Evolutionary conservation across 2,888 invertebrate species (phyloP).

Genomic region (Cephus pygmeus): DNA sequence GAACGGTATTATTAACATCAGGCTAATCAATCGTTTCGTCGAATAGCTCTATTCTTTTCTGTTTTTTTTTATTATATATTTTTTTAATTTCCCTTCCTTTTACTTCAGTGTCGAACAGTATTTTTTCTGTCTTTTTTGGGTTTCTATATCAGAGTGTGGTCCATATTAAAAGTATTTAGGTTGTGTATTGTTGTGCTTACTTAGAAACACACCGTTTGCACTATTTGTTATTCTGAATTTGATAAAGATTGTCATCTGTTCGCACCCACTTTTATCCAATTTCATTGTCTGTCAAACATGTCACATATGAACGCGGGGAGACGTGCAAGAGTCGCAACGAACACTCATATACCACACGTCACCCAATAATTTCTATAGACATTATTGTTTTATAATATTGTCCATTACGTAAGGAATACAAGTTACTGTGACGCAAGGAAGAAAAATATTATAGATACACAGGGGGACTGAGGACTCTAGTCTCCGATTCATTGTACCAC

Average conservation of each 20-base stretch:
- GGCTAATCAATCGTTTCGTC: not conserved
- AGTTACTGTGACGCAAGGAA: slow-evolving; percentile 28
- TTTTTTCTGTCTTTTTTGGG: not conserved
- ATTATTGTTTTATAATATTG: slow-evolving; percentile 37
- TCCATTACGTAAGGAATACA: slow-evolving; percentile 32
- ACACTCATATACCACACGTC: slow-evolving; percentile 30
- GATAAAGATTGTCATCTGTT: slow-evolving; percentile 46
- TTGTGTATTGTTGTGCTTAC: slow-evolving; percentile 34
- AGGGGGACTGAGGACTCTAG: slow-evolving; percentile 55
- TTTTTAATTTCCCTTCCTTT: not conserved
- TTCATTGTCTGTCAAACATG: slow-evolving; percentile 6
- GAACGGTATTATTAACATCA: not conserved
- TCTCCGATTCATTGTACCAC: slow-evolving; percentile 53
- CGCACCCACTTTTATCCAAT: slow-evolving; percentile 17
- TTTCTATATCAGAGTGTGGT: slow-evolving; percentile 29
- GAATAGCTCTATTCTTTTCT: not conserved
- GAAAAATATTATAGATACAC: slow-evolving; percentile 38
- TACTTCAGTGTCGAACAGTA: not conserved
- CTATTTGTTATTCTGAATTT: slow-evolving; percentile 25
- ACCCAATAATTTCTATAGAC: slow-evolving; percentile 31
- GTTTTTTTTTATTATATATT: not conserved
- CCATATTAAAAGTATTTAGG: slow-evolving; percentile 25
- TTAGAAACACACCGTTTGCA: slow-evolving; percentile 26
- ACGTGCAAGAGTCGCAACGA: slow-evolving; percentile 11
- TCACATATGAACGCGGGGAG: slow-evolving; percentile 7